Evolutionary conservation across 2,113 vertebrate species (phyloP), one percentile per base, ranked within the genome.

Genomic region (Xenotilapia caudafasciata): DNA sequence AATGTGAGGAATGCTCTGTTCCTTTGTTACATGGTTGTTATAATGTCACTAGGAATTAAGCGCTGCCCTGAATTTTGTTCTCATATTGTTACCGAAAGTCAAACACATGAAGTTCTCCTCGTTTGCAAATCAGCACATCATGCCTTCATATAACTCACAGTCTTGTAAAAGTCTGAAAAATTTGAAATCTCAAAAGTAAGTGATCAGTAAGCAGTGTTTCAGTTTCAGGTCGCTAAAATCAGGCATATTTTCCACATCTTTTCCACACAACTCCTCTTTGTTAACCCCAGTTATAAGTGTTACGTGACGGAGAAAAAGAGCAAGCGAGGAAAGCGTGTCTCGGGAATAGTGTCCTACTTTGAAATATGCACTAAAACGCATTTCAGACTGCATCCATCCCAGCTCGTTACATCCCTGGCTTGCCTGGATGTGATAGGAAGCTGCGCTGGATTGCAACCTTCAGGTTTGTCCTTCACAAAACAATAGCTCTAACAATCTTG

Each of bases 271-370:
- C 73, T 85, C 68, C 9, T 84, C 23, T 53, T 47, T 55, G 35
- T 17, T 68, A 85, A 79, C 28, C 47, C 3, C 3, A 7, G 26
- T 82, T 77, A 60, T 51, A 51, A 42, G 82, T 54, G 51, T 49
- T 80, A 65, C 82, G 62, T 84, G 80, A 89, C 62, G 68, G 65
- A 82, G 70, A 77, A 45, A 85, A 77, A 60, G 75, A 68, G 84
- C 85, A 89, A 40, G 33, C 88, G 75, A 86, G 62, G 21, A 33
- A 73, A 45, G 75, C 47, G 58, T 75, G 60, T 88, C 79, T 9
- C 4, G 85, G 84, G 87, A 90, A 90, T 83, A 73, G 81, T 91
- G 93, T 93, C 92, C 93, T 91, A 90, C 70, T 94, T 93, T 87
- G 79, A 80, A 82, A 82, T 91, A 89, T 95, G 89, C 83, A 92